phyloP scores from a whole-genome alignment of 2,888 invertebrate species.

The Amblyjoppa fuscipennis region DNA sequence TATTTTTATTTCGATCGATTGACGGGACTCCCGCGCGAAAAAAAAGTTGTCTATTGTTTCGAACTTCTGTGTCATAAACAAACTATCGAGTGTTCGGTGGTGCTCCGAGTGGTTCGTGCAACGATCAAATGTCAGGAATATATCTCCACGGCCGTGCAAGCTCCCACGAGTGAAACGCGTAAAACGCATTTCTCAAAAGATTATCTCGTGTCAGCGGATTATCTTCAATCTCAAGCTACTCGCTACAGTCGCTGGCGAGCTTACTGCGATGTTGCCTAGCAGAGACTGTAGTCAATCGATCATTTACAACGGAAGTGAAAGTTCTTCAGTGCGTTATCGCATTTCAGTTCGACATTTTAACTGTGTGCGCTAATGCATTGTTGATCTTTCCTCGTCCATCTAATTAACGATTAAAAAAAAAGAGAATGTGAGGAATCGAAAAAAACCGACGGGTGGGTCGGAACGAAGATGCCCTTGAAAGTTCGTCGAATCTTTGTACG shows the following conservation, averaged over 20 bases:
- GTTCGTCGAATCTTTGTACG: not conserved
- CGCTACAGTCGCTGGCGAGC: not conserved
- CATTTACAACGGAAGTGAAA: not conserved
- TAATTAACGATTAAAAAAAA: not conserved
- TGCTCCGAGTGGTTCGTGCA: constrained; percentile 30
- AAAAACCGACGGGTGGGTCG: not conserved
- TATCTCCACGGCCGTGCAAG: not conserved
- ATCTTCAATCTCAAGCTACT: not conserved
- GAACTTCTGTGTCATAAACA: constrained; percentile 42
- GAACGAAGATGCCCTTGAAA: not conserved
- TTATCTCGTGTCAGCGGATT: not conserved
- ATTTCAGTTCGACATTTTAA: not conserved
- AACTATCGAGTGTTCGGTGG: constrained; percentile 48
- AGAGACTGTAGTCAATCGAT: constrained; percentile 4
- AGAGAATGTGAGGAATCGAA: not conserved
- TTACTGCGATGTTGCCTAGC: not conserved
- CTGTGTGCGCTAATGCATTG: not conserved
- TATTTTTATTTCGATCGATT: not conserved
- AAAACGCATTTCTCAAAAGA: not conserved
- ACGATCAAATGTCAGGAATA: constrained; percentile 44
- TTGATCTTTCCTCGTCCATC: not conserved
- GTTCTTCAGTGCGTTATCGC: not conserved
- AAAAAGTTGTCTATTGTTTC: constrained; percentile 30
- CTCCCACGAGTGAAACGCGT: not conserved
- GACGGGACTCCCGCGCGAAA: not conserved